These are phyloP conservation scores for Myocastor coypus DNA, from an alignment of 2,113 vertebrate species.

Conservation along the genomic window DNA sequence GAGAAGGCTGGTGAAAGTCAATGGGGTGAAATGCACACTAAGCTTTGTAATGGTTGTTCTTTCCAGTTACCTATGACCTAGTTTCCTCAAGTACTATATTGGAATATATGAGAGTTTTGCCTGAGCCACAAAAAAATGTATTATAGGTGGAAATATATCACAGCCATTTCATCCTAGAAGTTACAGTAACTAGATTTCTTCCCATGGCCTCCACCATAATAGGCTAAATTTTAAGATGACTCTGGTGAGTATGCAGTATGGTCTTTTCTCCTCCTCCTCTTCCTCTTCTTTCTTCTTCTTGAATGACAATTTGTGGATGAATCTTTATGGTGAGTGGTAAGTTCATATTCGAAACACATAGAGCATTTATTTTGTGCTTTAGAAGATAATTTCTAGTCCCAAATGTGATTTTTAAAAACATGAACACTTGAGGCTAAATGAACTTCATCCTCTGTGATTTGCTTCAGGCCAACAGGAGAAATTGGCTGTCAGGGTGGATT, in stretches of 20 bases:
- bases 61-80: background rate
- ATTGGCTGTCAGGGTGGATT: background rate
- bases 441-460: background rate
- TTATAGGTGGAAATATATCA: background rate
- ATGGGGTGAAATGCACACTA: background rate
- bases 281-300: background rate
- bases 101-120: background rate
- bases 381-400: constrained; percentile 18
- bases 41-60: background rate
- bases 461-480: background rate
- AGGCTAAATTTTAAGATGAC: background rate
- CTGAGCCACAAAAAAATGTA: background rate
- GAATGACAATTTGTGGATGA: background rate
- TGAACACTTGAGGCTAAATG: background rate
- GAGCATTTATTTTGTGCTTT: constrained; percentile 42
- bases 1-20: background rate
- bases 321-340: constrained; percentile 17
- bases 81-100: constrained; percentile 21
- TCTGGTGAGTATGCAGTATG: background rate
- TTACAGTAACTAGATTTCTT: background rate
- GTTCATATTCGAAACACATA: background rate
- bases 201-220: background rate
- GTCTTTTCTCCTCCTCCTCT: no score
- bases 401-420: background rate
- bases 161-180: background rate